Evolutionary conservation across 1,140 invertebrate genomes (phyloP), one percentile per base, ranked within the genome.

Genomic region (Danaus melanippus): DNA sequence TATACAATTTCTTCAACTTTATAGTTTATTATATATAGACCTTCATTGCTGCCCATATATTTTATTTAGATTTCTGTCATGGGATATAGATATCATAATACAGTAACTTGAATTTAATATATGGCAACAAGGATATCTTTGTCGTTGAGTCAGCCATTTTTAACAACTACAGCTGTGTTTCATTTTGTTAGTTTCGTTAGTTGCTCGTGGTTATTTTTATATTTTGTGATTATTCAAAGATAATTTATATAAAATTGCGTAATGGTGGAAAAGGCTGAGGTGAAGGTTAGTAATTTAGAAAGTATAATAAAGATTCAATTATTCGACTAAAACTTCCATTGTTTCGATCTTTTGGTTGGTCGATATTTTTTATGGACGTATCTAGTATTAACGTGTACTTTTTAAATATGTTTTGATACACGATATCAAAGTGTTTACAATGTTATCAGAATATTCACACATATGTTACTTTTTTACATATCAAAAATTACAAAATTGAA

Each of bases 311-410:
- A 51, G 55, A 40, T 40, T 6, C 17, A 55, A 41, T 32, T 46
- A 49, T 58, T 60, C 39, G n/a, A 58, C 39, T 50, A 53, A 62
- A 67, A 62, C 53, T 72, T 74, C 71, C 75, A 79, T 75, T 79
- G 71, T 79, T 62, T 79, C 71, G 67, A 72, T 66, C 65, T 78
- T 69, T 76, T 67, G 55, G 64, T 79, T 76, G 69, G 64, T 79
- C 74, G 57, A 75, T 76, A 74, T 61, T 69, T 69, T 69, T 64
- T 66, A 45, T 57, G 58, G 42, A 58, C 55, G 53, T 58, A 49
- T 58, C 62, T 57, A 44, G 42, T 43, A 50, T 52, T 49, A 62
- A 61, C 56, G 59, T 66, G 63, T 59, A 50, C 52, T 64, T 57
- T 64, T 53, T 8, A 32, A 32, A 32, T 32, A 32, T 32, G 21